phyloP scores from a whole-genome alignment of 1,140 invertebrate genomes.

The Thaumatotibia leucotreta region DNA sequence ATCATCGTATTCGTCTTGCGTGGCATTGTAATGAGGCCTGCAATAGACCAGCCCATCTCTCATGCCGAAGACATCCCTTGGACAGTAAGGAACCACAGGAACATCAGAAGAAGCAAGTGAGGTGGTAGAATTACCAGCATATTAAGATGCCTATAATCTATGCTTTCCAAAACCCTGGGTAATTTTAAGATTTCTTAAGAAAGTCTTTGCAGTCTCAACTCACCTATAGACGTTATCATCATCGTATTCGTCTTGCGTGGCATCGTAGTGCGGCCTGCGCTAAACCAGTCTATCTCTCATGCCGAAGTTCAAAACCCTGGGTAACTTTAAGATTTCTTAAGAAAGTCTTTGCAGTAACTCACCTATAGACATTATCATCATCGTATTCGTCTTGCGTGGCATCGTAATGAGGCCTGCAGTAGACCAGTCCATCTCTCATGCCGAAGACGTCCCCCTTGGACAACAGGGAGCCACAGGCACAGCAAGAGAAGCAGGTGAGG shows the following conservation, averaged over 20 bases:
- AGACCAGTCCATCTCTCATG: conserved; percentile 86
- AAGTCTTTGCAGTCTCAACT: too few relatives aligned
- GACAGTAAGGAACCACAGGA: conserved; percentile 87
- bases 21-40: conserved; percentile 80
- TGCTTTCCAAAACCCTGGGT: too few relatives aligned
- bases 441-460: conserved; percentile 94
- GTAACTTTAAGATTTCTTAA: too few relatives aligned
- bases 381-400: conserved; percentile 73
- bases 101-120: conserved; percentile 93
- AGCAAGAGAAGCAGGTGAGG: conserved; percentile 93
- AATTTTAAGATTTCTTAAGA: too few relatives aligned
- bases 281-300: conserved; percentile 84
- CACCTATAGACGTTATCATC: conserved; percentile 75
- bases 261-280: conserved; percentile 83
- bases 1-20: conserved; percentile 74
- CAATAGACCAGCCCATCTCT: conserved; percentile 87
- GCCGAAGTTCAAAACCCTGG: too few relatives aligned
- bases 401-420: conserved; percentile 83
- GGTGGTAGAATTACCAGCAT: too few relatives aligned
- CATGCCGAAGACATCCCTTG: conserved; percentile 94
- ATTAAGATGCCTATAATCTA: too few relatives aligned
- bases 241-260: conserved; percentile 71
- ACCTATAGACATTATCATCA: conserved; percentile 75
- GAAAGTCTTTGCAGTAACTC: too few relatives aligned
- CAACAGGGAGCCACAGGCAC: conserved; percentile 86